These are phyloP conservation scores for Orchesella flavescens DNA, from an alignment of 2,888 invertebrate genomes.

Conservation along the genomic window DNA sequence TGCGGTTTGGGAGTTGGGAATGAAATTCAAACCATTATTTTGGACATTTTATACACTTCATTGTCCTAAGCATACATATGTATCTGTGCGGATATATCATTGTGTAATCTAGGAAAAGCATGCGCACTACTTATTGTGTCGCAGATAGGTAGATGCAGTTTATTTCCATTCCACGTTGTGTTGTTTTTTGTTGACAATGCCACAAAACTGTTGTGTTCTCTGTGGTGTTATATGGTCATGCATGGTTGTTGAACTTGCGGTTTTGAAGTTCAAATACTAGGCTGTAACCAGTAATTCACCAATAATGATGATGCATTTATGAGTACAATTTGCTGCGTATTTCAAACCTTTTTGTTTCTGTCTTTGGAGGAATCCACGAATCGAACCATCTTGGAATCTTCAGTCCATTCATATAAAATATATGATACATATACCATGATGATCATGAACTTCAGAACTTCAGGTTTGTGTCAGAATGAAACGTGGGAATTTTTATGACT, in stretches of 20 bases:
- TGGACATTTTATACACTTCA: constrained; percentile 51
- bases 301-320: not conserved
- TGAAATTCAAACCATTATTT: constrained; percentile 55
- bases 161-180: constrained; percentile 4
- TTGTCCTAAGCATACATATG: not conserved
- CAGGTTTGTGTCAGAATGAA: not conserved
- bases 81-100: constrained; percentile 7
- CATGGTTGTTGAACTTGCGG: constrained; percentile 63
- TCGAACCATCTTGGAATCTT: no score
- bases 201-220: not conserved
- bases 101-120: not conserved
- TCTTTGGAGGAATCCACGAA: no score
- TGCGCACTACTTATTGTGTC: not conserved
- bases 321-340: not conserved
- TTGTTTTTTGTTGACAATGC: not conserved
- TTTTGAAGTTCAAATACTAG: constrained; percentile 44
- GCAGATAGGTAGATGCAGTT: not conserved
- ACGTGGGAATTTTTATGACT: constrained; percentile 45
- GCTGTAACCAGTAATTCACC: constrained; percentile 37
- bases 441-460: not conserved
- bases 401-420: constrained; percentile 14
- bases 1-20: constrained; percentile 58
- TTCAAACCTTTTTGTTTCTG: not conserved
- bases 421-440: not conserved
- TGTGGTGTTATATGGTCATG: constrained; percentile 10